Conservation (phyloP, 2,888 invertebrate genomes). For the Entomobrya multifasciata region DNA sequence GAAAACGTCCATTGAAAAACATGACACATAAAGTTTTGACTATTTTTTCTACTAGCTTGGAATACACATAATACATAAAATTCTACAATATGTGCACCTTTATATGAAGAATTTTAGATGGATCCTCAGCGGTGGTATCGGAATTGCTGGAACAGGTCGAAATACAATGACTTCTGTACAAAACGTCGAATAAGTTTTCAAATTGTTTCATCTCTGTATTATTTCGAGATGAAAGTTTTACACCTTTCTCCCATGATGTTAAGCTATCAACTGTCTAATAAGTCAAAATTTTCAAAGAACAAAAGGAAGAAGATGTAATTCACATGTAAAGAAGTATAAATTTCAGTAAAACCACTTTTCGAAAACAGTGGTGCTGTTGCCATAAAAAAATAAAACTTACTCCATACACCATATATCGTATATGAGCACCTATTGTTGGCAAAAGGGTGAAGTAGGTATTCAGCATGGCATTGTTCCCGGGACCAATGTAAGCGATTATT, state of each 20-base stretch:
- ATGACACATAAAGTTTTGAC: too few species aligned
- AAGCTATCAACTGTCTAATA: not conserved
- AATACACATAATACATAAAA: not conserved
- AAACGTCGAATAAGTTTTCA: slow-evolving; percentile 60
- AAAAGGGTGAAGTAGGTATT: slow-evolving; percentile 75
- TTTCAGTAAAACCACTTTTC: not conserved
- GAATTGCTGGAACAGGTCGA: slow-evolving; percentile 64
- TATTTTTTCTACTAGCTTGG: too few species aligned
- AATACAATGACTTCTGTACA: slow-evolving; percentile 72
- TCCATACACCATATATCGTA: slow-evolving; percentile 60
- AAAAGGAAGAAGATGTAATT: too few species aligned
- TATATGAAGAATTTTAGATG: too few species aligned
- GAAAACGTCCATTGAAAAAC: not conserved
- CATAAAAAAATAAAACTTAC: too few species aligned
- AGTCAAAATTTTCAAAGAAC: slow-evolving; percentile 24
- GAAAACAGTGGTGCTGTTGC: not conserved
- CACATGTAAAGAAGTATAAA: not conserved
- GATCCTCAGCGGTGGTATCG: slow-evolving; percentile 8
- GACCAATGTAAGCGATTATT: slow-evolving; percentile 72
- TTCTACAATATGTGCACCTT: not conserved
- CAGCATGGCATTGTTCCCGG: slow-evolving; percentile 60
- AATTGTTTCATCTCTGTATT: slow-evolving; percentile 74
- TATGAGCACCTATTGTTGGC: slow-evolving; percentile 75
- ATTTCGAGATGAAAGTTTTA: slow-evolving; percentile 55
- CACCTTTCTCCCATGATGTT: slow-evolving; percentile 60